A percentile compares a stretch with the other conserved stretches of the same genome.
phyloP scores from a whole-genome alignment of 1,140 invertebrate species.

The Cardiocondyla obscurior region DNA sequence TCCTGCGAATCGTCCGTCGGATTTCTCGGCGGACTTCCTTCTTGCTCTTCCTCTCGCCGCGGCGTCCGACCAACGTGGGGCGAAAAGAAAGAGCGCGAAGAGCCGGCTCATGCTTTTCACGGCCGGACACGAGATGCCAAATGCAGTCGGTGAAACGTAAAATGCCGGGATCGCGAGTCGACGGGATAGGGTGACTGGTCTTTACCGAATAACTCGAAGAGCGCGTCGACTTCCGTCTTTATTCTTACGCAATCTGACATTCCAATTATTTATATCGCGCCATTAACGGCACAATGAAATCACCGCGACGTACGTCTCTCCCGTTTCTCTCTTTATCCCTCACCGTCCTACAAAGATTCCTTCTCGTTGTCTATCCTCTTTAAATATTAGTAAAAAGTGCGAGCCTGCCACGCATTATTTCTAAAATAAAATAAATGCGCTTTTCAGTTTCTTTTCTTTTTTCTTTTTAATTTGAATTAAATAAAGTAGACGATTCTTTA shows the following conservation, averaged over 20 bases:
- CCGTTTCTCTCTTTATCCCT: neutral
- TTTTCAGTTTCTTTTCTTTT: no score
- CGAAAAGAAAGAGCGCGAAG: conserved; percentile 24
- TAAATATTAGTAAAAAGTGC: neutral
- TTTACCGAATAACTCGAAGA: neutral
- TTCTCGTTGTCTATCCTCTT: neutral
- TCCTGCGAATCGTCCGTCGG: conserved; percentile 58
- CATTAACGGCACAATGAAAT: conserved; percentile 29
- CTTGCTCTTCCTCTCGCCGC: neutral
- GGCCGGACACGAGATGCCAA: conserved; percentile 54
- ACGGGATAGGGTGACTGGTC: neutral
- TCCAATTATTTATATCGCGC: conserved; percentile 59
- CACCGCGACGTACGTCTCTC: conserved; percentile 18
- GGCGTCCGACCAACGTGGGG: neutral
- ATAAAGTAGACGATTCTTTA: neutral
- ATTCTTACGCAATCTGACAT: conserved; percentile 29
- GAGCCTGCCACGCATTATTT: neutral
- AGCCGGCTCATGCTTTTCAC: conserved; percentile 58
- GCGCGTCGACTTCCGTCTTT: conserved; percentile 16
- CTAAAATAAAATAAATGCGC: neutral
- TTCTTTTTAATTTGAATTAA: no score
- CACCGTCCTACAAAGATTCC: neutral
- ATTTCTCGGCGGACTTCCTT: conserved; percentile 26
- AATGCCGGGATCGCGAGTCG: conserved; percentile 8
- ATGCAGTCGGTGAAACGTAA: conserved; percentile 56